Percentiles rank a stretch among this genome's conserved stretches.
These are phyloP conservation scores for Melieria crassipennis DNA, from an alignment of 2,888 invertebrate species.

Conservation along the genomic window DNA sequence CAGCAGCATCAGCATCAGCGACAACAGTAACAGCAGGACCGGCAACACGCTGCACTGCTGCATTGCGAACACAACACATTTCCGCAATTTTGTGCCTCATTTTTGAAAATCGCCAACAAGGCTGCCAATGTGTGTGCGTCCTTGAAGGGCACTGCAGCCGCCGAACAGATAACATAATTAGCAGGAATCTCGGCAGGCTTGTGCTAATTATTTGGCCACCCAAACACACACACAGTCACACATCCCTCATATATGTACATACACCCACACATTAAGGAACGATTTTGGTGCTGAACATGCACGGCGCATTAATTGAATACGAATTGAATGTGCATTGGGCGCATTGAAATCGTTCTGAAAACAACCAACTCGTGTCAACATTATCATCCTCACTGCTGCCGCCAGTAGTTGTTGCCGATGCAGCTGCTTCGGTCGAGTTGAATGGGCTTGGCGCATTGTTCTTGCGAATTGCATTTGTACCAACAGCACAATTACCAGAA, in stretches of 20 bases:
- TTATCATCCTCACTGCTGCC: neutral
- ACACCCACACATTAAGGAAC: neutral
- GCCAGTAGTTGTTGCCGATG: too few species aligned
- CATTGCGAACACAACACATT: slow-evolving; percentile 15
- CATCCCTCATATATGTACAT: neutral
- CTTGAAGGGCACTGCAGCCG: slow-evolving; percentile 22
- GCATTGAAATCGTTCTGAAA: slow-evolving; percentile 52
- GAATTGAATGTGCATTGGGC: slow-evolving; percentile 52
- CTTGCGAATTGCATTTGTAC: too few species aligned
- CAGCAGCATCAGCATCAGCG: slow-evolving; percentile 7
- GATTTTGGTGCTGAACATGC: too few species aligned
- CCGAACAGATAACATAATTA: slow-evolving; percentile 35
- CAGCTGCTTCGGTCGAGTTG: too few species aligned
- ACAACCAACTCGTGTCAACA: neutral
- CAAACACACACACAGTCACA: slow-evolving; percentile 38
- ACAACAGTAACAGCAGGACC: slow-evolving; percentile 1
- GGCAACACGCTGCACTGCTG: neutral
- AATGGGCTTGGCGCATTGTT: too few species aligned
- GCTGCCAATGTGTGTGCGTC: slow-evolving; percentile 10
- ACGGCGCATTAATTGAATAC: slow-evolving; percentile 48
- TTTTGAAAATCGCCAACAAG: slow-evolving; percentile 13
- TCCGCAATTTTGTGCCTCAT: slow-evolving; percentile 26
- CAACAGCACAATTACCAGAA: too few species aligned
- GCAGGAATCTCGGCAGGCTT: slow-evolving; percentile 33
- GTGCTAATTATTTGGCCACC: slow-evolving; percentile 47